A percentile compares a stretch with the other conserved stretches of the same genome.
Conservation (phyloP, 1,140 invertebrate genomes). For the Ruditapes philippinarum region DNA sequence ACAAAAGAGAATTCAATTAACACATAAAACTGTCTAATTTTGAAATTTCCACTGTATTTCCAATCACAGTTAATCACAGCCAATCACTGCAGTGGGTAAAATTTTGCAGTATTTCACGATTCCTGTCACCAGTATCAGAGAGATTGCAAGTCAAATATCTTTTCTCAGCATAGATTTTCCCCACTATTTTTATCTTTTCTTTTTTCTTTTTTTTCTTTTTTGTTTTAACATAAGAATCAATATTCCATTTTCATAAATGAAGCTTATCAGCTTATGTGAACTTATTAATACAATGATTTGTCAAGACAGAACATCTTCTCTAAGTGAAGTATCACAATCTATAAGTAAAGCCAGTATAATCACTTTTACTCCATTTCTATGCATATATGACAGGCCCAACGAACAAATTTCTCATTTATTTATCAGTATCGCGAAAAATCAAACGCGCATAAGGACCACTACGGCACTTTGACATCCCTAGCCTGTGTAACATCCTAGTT, state of each 20-base stretch:
- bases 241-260: conserved; percentile 37
- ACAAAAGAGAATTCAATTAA: too few species aligned
- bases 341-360: background rate
- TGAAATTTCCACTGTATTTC: too few species aligned
- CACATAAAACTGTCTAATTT: too few species aligned
- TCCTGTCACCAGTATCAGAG: background rate
- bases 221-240: conserved; percentile 21
- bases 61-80: too few species aligned
- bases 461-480: background rate
- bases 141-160: background rate
- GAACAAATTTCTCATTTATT: conserved; percentile 6
- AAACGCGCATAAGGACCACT: background rate
- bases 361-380: background rate
- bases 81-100: too few species aligned
- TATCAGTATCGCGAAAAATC: background rate
- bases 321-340: conserved; percentile 10
- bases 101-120: too few species aligned
- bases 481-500: too few species aligned
- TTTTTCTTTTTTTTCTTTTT: background rate
- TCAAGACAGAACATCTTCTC: background rate
- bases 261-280: conserved; percentile 15
- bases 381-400: conserved; percentile 5
- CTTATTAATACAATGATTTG: conserved; percentile 24
- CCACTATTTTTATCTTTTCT: too few species aligned
- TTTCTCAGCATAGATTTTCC: background rate